Evolutionary conservation across 2,888 invertebrate species (phyloP).

Genomic region (Anarsia innoxiella): DNA sequence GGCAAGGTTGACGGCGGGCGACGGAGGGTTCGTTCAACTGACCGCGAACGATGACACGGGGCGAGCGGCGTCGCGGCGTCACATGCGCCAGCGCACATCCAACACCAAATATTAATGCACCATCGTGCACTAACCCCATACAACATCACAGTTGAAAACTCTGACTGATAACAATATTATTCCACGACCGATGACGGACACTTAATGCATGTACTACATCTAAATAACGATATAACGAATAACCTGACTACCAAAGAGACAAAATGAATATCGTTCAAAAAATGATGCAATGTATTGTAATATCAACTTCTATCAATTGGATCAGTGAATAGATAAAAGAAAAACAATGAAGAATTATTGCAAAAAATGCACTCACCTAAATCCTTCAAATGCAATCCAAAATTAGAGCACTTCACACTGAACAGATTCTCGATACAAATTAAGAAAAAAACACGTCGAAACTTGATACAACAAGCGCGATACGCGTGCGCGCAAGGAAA

Average conservation of each 20-base stretch:
- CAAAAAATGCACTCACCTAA: too few species aligned
- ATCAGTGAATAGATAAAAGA: too few species aligned
- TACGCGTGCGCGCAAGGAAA: conserved; percentile 65
- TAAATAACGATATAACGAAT: too few species aligned
- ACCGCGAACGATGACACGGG: conserved; percentile 73
- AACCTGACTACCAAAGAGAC: not conserved
- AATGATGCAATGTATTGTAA: conserved; percentile 19
- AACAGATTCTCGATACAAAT: conserved; percentile 36
- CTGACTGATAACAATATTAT: conserved; percentile 9
- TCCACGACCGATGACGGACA: not conserved
- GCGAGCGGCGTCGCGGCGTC: conserved; percentile 59
- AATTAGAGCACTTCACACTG: conserved; percentile 43
- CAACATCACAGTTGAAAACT: conserved; percentile 28
- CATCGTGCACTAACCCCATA: too few species aligned
- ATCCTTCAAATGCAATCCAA: conserved; percentile 66
- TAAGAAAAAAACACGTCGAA: conserved; percentile 58
- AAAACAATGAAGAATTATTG: too few species aligned
- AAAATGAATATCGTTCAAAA: not conserved
- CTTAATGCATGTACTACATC: too few species aligned
- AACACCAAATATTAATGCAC: too few species aligned
- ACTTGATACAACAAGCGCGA: conserved; percentile 56
- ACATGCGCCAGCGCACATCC: conserved; percentile 23
- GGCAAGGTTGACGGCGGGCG: conserved; percentile 72
- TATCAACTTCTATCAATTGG: too few species aligned
- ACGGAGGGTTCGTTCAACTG: conserved; percentile 72